Conservation (phyloP, 2,797 vertebrate species). For the Menidia menidia region DNA sequence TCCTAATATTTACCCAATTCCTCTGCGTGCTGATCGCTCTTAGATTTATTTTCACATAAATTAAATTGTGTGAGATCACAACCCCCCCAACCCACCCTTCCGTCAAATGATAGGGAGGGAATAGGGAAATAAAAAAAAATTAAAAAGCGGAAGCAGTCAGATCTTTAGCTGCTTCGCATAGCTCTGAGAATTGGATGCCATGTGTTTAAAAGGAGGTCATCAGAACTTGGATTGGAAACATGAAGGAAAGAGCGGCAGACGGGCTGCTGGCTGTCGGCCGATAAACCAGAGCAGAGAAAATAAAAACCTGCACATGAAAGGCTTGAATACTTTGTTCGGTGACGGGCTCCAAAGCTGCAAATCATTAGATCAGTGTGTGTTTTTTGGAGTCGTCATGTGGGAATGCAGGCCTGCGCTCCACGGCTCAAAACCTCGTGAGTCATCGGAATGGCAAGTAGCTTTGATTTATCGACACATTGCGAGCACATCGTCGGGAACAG, state of each 20-base stretch:
- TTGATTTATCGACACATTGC: constrained; percentile 63
- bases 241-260: constrained; percentile 47
- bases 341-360: constrained; percentile 56
- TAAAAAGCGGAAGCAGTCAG: constrained; percentile 1
- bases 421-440: constrained; percentile 41
- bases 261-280: constrained; percentile 46
- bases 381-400: constrained; percentile 37
- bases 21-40: constrained; percentile 39
- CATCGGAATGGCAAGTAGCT: constrained; percentile 37
- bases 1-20: constrained; percentile 70
- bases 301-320: constrained; percentile 44
- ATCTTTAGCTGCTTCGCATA: constrained; percentile 46
- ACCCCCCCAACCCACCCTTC: constrained; percentile 29
- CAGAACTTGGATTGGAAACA: constrained; percentile 57
- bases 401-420: constrained; percentile 41
- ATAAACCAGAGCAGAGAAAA: constrained; percentile 12
- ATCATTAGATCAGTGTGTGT: constrained; percentile 58
- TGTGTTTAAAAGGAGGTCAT: constrained; percentile 56
- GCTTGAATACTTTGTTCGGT: constrained; percentile 51
- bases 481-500: constrained; percentile 34
- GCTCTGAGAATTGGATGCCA: constrained; percentile 50
- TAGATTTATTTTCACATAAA: constrained; percentile 62
- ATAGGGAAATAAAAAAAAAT: constrained; percentile 7
- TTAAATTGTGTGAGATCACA: constrained; percentile 59
- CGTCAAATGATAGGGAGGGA: constrained; percentile 10